Conservation (phyloP, 2,888 invertebrate species). For the Synanthedon formicaeformis region DNA sequence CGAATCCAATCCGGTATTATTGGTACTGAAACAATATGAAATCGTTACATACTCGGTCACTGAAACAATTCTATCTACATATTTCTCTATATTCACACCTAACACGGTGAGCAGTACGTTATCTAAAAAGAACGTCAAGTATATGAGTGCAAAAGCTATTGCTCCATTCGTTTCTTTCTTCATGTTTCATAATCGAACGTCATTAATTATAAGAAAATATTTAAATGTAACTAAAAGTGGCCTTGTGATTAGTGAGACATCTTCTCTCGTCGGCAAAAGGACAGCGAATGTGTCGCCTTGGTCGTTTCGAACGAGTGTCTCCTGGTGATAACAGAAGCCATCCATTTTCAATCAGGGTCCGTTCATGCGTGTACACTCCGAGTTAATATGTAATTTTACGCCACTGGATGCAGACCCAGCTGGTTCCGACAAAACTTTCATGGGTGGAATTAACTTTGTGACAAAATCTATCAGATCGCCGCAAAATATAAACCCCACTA, state of each 20-base stretch:
- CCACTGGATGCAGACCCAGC: conserved; percentile 9
- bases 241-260: not conserved
- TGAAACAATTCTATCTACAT: not conserved
- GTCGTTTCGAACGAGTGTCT: conserved; percentile 9
- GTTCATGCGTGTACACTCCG: conserved; percentile 29
- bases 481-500: too few relatives aligned
- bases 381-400: conserved; percentile 33
- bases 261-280: not conserved
- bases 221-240: too few relatives aligned
- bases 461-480: too few relatives aligned
- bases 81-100: conserved; percentile 74
- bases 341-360: conserved; percentile 39
- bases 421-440: not conserved
- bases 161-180: conserved; percentile 11
- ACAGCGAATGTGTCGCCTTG: not conserved
- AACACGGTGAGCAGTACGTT: conserved; percentile 90
- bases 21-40: conserved; percentile 35
- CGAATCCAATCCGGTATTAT: conserved; percentile 55
- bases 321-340: conserved; percentile 26
- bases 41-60: not conserved
- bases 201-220: too few relatives aligned
- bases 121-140: conserved; percentile 83
- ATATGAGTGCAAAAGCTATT: conserved; percentile 61
- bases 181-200: conserved; percentile 5
- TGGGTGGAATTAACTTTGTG: too few relatives aligned